Conservation (phyloP, 2,797 vertebrate genomes). For the Luscinia megarhynchos region DNA sequence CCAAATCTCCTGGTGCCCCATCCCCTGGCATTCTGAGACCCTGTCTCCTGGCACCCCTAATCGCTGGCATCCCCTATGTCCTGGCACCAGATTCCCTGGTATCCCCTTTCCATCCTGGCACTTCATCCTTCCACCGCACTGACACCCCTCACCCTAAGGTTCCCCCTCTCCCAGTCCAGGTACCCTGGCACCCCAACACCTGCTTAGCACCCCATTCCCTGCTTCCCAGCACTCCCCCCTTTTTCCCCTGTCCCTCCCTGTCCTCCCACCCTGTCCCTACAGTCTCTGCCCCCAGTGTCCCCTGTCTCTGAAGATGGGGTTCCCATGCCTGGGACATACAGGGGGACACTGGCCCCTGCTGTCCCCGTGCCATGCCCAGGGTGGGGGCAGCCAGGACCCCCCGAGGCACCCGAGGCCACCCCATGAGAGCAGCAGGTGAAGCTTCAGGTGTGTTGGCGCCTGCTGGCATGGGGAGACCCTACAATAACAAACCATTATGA, state of each 20-base stretch:
- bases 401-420: background rate
- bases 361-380: background rate
- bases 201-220: background rate
- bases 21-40: background rate
- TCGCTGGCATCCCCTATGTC: background rate
- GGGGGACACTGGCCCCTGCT: background rate
- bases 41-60: background rate
- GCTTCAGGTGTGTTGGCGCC: background rate
- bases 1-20: background rate
- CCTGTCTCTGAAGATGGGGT: background rate
- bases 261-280: background rate
- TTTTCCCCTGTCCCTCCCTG: background rate
- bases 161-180: background rate
- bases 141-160: background rate
- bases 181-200: background rate
- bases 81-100: background rate
- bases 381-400: background rate
- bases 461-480: background rate
- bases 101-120: background rate
- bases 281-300: background rate
- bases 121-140: background rate
- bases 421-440: background rate
- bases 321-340: background rate
- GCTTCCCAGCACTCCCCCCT: background rate
- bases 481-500: background rate